phyloP scores from a whole-genome alignment of 2,113 vertebrate genomes.

The Hepsetus odoe region DNA sequence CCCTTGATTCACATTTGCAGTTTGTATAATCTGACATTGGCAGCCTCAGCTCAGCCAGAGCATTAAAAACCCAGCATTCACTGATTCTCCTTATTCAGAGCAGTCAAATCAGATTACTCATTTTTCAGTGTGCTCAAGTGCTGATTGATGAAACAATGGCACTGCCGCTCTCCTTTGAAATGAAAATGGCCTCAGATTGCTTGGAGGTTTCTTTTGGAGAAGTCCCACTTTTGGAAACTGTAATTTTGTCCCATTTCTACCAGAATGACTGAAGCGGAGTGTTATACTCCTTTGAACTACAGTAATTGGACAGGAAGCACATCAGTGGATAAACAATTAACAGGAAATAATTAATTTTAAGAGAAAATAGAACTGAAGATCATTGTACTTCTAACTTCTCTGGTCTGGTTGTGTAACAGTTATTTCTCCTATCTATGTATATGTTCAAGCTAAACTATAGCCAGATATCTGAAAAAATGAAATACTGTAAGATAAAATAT shows the following conservation, averaged over 20 bases:
- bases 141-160: conserved; percentile 1
- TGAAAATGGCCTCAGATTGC: conserved; percentile 1
- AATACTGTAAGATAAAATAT: too few species aligned
- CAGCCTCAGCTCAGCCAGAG: background rate
- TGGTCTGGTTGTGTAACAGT: background rate
- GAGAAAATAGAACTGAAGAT: background rate
- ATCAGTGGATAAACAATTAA: background rate
- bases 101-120: background rate
- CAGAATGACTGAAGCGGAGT: background rate
- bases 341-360: conserved; percentile 4
- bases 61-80: background rate
- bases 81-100: background rate
- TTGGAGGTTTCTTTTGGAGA: background rate
- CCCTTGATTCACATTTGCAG: background rate
- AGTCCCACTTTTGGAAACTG: conserved; percentile 2
- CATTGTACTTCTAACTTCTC: background rate
- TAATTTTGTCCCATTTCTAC: conserved; percentile 7
- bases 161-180: background rate
- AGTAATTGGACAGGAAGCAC: background rate
- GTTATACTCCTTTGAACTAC: background rate
- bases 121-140: conserved; percentile 6
- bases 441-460: too few species aligned
- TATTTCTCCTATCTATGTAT: too few species aligned
- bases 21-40: background rate
- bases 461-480: too few species aligned